Conservation (phyloP, 2,888 invertebrate genomes). For the Leucozona laternaria region DNA sequence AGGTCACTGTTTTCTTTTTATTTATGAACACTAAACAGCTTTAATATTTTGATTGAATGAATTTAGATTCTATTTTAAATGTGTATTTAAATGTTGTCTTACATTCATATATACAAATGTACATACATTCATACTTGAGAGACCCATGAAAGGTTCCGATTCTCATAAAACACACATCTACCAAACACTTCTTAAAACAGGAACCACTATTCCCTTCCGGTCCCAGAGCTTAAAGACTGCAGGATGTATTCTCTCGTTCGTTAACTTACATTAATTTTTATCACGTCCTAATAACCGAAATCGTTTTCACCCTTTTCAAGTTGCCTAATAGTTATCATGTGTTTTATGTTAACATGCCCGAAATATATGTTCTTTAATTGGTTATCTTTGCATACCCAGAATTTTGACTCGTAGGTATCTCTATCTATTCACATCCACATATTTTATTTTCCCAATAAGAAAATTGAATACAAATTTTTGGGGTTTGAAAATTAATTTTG, state of each 20-base stretch:
- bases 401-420: not conserved
- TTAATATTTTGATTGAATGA: not conserved
- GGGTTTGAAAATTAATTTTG: not conserved
- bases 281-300: constrained; percentile 31
- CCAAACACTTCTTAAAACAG: not conserved
- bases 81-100: not conserved
- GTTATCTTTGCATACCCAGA: constrained; percentile 23
- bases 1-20: too few species aligned
- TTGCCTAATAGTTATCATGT: constrained; percentile 35
- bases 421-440: not conserved
- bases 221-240: constrained; percentile 10
- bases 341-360: constrained; percentile 32
- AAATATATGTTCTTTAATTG: constrained; percentile 36
- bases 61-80: not conserved
- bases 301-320: constrained; percentile 41
- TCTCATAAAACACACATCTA: not conserved
- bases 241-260: constrained; percentile 4
- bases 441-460: not conserved
- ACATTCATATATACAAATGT: not conserved
- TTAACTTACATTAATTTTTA: constrained; percentile 27
- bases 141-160: not conserved
- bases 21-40: too few species aligned
- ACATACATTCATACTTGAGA: not conserved
- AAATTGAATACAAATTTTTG: constrained; percentile 4
- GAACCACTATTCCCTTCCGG: not conserved